These are phyloP conservation scores for Sus scrofa DNA, from an alignment of 2,113 vertebrate genomes.

Conservation along the genomic window DNA sequence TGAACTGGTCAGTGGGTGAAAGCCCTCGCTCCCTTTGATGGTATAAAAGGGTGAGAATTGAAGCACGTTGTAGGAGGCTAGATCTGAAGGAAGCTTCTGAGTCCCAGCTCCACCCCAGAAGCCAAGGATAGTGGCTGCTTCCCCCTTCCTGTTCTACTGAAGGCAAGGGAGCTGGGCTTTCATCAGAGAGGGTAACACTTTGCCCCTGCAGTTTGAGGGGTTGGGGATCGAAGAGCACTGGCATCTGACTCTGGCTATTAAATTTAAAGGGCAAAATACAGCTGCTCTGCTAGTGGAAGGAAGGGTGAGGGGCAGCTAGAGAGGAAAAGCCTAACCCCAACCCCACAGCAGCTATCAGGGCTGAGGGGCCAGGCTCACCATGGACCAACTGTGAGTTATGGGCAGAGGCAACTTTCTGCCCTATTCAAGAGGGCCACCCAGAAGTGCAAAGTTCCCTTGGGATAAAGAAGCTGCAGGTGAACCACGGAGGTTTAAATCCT, in stretches of 20 bases:
- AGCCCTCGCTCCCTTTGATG: not conserved
- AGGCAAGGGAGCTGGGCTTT: not conserved
- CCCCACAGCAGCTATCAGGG: fast-evolving
- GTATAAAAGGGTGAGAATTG: not conserved
- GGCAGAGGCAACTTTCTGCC: not conserved
- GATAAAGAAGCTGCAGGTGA: not conserved
- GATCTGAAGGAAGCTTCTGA: not conserved
- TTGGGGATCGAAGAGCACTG: not conserved
- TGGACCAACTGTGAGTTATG: fast-evolving
- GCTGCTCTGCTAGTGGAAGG: not conserved
- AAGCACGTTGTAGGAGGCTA: not conserved
- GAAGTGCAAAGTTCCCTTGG: not conserved
- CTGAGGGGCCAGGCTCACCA: not conserved
- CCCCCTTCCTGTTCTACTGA: not conserved
- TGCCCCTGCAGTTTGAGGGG: not conserved
- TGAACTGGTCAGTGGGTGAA: not conserved
- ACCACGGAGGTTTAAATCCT: not conserved
- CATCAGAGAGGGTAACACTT: not conserved
- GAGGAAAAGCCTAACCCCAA: not conserved
- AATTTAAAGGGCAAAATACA: not conserved
- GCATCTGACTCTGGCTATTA: not conserved
- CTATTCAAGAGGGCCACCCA: not conserved
- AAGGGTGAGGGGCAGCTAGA: not conserved
- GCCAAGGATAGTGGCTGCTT: not conserved
- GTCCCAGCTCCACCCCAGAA: too few species aligned